Base-by-base conservation (phyloP, 2,888 invertebrate genomes). In the Lomographa bimaculata region DNA sequence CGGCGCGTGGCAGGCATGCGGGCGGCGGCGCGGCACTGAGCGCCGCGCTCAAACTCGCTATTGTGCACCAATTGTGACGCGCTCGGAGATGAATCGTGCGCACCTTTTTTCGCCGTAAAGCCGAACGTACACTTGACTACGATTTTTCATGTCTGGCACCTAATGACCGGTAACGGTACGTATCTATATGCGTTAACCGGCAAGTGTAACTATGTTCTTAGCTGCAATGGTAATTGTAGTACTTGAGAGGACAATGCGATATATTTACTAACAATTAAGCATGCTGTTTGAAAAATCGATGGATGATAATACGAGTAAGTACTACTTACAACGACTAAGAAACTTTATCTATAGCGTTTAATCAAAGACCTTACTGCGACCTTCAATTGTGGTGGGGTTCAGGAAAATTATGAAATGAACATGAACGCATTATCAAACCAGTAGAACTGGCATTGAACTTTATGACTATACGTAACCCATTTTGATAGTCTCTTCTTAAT, bases 1-100 rank as follows among this genome's bases (percentile, higher is more conserved):
- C 77, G 79, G 61, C 79, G 78, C 74, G 82, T 70, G 69, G 72
- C 61, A 70, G 83, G 79, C 82, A 82, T 82, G 78, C 81, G 82
- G 78, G 67, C 69, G 78, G 71, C 71, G 71, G 62, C 68, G 58
- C 57, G 63, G 55, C 70, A 70, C 74, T 70, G 71, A 70, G 51
- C 67, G 43, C 34, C 39, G 43, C 28, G 18, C 36, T 20, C 18
- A 12, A 29, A 14, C 24, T 5, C 25, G 35, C 72, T 71, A 80
- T 80, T 81, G 79, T 82, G 64, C 60, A 60, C 59, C 79, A 77
- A 79, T 81, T 78, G 76, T 60, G 55, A 56, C 61, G 60, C 65
- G 54, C 55, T 24, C 38, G 7, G 18, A 34, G 11, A 29, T 33
- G 34, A 47, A 72, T 72, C 77, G 67, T 57, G 75, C 69, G 67